Percentiles rank a stretch among this genome's conserved stretches.
phyloP scores from a whole-genome alignment of 1,140 invertebrate genomes.

The Ctenoplectra terminalis region DNA sequence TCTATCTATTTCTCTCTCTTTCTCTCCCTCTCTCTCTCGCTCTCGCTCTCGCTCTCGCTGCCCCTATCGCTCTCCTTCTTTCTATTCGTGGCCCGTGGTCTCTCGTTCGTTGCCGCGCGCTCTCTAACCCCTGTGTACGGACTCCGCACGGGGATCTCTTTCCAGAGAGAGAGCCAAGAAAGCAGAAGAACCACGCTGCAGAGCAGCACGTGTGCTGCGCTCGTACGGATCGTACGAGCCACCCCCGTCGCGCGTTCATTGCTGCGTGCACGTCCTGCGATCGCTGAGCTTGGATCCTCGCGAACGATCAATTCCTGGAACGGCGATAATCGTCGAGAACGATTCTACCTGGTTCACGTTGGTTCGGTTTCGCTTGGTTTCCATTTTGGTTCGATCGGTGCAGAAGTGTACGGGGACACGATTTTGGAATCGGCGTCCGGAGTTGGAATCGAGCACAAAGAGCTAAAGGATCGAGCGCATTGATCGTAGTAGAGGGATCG shows the following conservation, averaged over 20 bases:
- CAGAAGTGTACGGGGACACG: neutral
- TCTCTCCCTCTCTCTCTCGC: neutral
- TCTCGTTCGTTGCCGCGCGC: neutral
- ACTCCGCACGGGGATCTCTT: slow-evolving; percentile 34
- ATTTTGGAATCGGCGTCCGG: neutral
- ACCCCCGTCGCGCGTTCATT: slow-evolving; percentile 16
- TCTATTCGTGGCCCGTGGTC: neutral
- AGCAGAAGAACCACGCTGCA: slow-evolving; percentile 68
- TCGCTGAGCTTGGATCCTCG: neutral
- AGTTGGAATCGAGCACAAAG: too few species aligned
- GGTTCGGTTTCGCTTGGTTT: too few species aligned
- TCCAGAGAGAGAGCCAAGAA: slow-evolving; percentile 55
- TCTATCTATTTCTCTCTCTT: slow-evolving; percentile 15
- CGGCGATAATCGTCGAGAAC: neutral
- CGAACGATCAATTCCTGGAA: neutral
- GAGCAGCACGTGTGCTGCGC: slow-evolving; percentile 67
- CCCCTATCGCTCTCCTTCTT: slow-evolving; percentile 6
- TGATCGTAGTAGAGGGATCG: too few species aligned
- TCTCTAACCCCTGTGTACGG: neutral
- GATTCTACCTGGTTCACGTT: neutral
- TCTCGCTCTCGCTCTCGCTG: neutral
- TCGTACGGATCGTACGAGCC: slow-evolving; percentile 64
- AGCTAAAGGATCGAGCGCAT: too few species aligned
- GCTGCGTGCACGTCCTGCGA: slow-evolving; percentile 2
- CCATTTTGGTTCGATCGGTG: too few species aligned